Conservation (phyloP, 1,140 invertebrate genomes). For the Calliopsis andreniformis region DNA sequence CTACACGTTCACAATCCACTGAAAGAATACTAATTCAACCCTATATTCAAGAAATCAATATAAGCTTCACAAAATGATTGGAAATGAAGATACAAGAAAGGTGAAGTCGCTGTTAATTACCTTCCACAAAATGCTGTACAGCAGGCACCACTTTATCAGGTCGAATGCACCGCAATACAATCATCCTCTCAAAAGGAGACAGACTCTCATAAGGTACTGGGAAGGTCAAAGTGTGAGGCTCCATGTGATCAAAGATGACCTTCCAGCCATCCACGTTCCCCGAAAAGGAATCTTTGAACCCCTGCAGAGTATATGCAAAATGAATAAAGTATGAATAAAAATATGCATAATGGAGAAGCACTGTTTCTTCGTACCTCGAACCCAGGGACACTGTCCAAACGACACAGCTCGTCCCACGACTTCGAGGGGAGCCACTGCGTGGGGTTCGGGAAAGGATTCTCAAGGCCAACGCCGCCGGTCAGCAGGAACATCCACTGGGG, state of each 20-base stretch:
- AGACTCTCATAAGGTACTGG: conserved; percentile 88
- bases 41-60: too few relatives aligned
- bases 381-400: conserved; percentile 83
- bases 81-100: too few relatives aligned
- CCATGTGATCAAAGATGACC: conserved; percentile 86
- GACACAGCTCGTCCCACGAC: conserved; percentile 93
- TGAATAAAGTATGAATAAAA: too few relatives aligned
- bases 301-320: too few relatives aligned
- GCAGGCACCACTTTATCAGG: conserved; percentile 94
- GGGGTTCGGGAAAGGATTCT: conserved; percentile 89
- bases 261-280: conserved; percentile 87
- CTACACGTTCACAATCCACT: too few relatives aligned
- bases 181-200: conserved; percentile 88
- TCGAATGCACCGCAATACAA: conserved; percentile 91
- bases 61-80: too few relatives aligned
- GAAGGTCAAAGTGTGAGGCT: conserved; percentile 87
- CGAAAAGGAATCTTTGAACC: conserved; percentile 84
- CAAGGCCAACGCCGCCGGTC: conserved; percentile 92
- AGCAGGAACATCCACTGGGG: conserved; percentile 94
- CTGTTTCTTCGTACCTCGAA: conserved; percentile 79
- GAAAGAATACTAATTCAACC: too few relatives aligned
- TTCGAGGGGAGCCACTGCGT: conserved; percentile 88
- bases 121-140: conserved; percentile 88
- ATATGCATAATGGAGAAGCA: too few relatives aligned
- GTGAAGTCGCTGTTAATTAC: too few relatives aligned